Percentiles rank a stretch among this genome's conserved stretches.
phyloP scores from a whole-genome alignment of 2,113 vertebrate species.

The Chrysochloris asiatica region DNA sequence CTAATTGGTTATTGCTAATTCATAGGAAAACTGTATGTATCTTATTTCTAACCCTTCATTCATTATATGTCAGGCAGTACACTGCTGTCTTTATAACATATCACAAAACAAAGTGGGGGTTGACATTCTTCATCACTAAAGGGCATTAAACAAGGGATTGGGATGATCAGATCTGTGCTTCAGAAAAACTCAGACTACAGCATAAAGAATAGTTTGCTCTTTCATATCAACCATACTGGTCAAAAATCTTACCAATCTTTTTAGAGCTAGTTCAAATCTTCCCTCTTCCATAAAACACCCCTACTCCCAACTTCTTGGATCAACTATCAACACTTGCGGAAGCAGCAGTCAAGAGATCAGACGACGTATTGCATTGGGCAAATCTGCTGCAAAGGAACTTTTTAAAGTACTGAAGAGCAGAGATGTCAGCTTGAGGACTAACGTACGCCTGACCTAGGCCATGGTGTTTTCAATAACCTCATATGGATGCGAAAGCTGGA shows the following conservation, averaged over 20 bases:
- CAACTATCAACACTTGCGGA: no score
- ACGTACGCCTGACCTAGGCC: no score
- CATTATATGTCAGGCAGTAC: background rate
- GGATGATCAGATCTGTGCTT: background rate
- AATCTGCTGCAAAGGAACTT: no score
- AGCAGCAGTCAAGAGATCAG: no score
- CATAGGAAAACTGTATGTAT: background rate
- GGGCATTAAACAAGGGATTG: background rate
- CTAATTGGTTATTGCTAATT: background rate
- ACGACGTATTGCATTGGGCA: no score
- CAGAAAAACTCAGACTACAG: background rate
- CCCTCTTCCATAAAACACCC: background rate
- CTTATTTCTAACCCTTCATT: background rate
- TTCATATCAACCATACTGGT: background rate
- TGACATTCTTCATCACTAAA: background rate
- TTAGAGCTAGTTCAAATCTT: background rate
- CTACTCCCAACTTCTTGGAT: no score
- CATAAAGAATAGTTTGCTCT: background rate
- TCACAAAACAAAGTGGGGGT: background rate
- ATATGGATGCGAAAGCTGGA: no score
- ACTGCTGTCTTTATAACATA: background rate
- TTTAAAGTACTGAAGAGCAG: no score
- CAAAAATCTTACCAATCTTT: slow-evolving; percentile 10
- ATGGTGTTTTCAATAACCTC: no score
- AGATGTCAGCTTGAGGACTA: no score